Evolutionary conservation across 2,888 invertebrate species (phyloP).

Genomic region (Zelleria hepariella): DNA sequence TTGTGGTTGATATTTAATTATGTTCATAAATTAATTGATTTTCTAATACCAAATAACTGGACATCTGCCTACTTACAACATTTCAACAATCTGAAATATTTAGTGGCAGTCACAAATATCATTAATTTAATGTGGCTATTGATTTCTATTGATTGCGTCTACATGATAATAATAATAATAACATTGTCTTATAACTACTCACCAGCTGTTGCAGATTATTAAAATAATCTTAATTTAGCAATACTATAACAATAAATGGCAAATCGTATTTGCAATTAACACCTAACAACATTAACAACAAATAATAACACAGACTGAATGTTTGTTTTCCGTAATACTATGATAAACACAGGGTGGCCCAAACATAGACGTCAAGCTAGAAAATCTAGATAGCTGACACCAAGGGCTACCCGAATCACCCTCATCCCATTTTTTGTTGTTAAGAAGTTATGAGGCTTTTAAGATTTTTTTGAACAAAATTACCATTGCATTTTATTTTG

Average conservation of each 20-base stretch:
- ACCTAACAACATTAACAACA: not conserved
- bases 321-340: not conserved
- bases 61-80: not conserved
- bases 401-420: no score
- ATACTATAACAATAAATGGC: not conserved
- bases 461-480: no score
- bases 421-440: no score
- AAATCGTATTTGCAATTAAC: no score
- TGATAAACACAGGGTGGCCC: no score
- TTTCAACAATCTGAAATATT: not conserved
- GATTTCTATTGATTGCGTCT: not conserved
- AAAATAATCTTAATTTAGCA: not conserved
- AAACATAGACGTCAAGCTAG: no score
- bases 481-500: no score
- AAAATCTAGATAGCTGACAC: no score
- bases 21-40: not conserved
- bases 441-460: no score
- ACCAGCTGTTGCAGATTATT: not conserved
- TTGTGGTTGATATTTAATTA: not conserved
- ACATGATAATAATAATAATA: not conserved
- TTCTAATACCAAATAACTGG: not conserved
- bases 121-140: not conserved
- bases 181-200: not conserved
- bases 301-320: not conserved
- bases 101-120: not conserved